phyloP scores from a whole-genome alignment of 2,888 invertebrate species.

The Lasioglossum figueresi region DNA sequence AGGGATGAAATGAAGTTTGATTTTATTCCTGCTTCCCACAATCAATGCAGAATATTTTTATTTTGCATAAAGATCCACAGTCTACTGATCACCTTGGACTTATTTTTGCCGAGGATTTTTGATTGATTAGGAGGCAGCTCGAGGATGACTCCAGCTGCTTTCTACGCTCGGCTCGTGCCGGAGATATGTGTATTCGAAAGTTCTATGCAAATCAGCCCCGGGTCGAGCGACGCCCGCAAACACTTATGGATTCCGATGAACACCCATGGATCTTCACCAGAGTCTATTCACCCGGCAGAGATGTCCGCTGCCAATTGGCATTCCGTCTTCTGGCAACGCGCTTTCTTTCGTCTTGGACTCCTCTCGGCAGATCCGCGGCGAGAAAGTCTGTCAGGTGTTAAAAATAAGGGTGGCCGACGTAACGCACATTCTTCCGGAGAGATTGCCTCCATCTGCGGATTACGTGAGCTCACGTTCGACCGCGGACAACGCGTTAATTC shows the following conservation, averaged over 20 bases:
- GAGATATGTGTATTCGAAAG: conserved; percentile 60
- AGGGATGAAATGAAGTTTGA: too few relatives aligned
- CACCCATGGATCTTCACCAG: conserved; percentile 35
- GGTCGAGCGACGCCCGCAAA: conserved; percentile 16
- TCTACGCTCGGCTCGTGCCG: conserved; percentile 44
- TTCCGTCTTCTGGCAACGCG: conserved; percentile 28
- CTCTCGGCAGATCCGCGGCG: conserved; percentile 7
- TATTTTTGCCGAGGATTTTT: neutral
- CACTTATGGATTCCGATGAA: conserved; percentile 14
- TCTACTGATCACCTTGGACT: too few relatives aligned
- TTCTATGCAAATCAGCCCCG: conserved; percentile 63
- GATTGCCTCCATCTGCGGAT: neutral
- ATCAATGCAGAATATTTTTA: too few relatives aligned
- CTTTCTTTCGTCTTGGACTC: conserved; percentile 54
- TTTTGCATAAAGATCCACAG: too few relatives aligned
- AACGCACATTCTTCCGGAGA: conserved; percentile 19
- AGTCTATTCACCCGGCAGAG: conserved; percentile 44
- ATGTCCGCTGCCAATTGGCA: conserved; percentile 38
- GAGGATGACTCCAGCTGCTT: conserved; percentile 48
- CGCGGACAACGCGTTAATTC: neutral
- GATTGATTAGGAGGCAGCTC: conserved; percentile 4
- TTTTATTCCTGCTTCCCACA: too few relatives aligned
- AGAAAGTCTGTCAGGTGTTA: conserved; percentile 51
- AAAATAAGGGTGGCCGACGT: conserved; percentile 38
- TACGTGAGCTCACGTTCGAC: neutral